A percentile compares a stretch with the other conserved stretches of the same genome.
Evolutionary conservation across 2,888 invertebrate species (phyloP).

Genomic region (Trypoxylon attenuatum): DNA sequence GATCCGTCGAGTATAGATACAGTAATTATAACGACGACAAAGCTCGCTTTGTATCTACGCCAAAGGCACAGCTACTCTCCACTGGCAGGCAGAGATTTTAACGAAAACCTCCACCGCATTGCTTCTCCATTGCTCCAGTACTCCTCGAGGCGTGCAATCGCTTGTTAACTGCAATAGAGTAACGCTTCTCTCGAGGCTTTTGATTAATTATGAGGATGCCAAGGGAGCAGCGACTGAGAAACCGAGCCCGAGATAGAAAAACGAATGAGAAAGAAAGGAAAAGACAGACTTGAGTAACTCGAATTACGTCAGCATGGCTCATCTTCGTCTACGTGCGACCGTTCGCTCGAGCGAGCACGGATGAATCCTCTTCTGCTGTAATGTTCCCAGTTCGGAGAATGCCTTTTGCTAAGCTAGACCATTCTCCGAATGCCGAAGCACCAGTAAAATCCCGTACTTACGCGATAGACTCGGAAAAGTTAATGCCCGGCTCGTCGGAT

Average conservation of each 20-base stretch:
- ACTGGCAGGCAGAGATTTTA: constrained; percentile 18
- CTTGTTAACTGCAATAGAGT: neutral
- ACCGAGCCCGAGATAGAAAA: neutral
- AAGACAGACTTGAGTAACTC: neutral
- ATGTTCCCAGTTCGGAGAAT: neutral
- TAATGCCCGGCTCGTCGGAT: neutral
- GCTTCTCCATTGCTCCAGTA: neutral
- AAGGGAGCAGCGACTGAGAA: neutral
- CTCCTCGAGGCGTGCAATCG: neutral
- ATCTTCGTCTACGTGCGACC: constrained; percentile 6
- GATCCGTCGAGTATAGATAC: neutral
- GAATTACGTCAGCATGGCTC: constrained; percentile 14
- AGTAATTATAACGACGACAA: constrained; percentile 36
- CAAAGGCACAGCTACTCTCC: constrained; percentile 11
- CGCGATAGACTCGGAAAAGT: neutral
- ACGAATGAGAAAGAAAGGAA: too few species aligned
- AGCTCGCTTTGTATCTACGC: constrained; percentile 24
- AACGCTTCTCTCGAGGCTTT: neutral
- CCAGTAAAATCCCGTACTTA: neutral
- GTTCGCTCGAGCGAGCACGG: neutral
- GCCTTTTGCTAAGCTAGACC: constrained; percentile 1
- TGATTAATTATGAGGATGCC: constrained; percentile 8
- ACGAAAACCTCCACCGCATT: constrained; percentile 8
- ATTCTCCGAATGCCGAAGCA: constrained; percentile 2
- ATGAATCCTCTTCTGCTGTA: neutral